Base-by-base conservation (phyloP, 2,888 invertebrate genomes). In the Scelioninae gen. 2 region DNA sequence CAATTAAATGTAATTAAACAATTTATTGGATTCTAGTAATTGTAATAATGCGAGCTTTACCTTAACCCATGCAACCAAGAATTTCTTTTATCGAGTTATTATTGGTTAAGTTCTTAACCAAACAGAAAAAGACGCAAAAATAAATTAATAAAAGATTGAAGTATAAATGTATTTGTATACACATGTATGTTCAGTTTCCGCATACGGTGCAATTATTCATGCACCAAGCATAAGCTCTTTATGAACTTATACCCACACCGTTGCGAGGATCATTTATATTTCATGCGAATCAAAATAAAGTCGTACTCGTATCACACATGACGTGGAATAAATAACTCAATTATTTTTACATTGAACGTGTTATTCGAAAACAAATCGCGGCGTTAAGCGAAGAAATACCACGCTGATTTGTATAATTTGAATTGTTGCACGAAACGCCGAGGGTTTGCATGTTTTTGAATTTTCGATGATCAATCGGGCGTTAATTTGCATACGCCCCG, bases 401-500 rank as follows among this genome's bases (percentile, higher is more conserved):
- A 4, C 48, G 31, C 22, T 33, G 43, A 58, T 67, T 67, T 67
- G 43, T 52, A 67, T 67, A 58, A 50, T 52, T 58, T 25, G 58
- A 58, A 67, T 67, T 67, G 50, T 35, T 50, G 57, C 65, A 31
- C 65, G 53, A 53, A 64, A 45, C 50, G 45, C 18, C 35, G 46
- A 48, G 31, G 46, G 57, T 39, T 65, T 48, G 48, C 57, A 52
- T 58, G 58, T 67, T 50, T 58, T 22, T 50, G 52, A 67, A 57
- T 65, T 46, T 52, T 58, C 43, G 16, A 58, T 68, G 33, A 68
- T 68, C 43, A 68, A 58, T 68, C 67, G 43, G 7, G 35, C 22
- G 35, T 19, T 31, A 22, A 68, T 58, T 68, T 68, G 43, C 57
- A 68, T 68, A 19, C 6, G 43, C 25, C 25, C 63, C 53, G 52